Percentiles rank a stretch among this genome's conserved stretches.
Evolutionary conservation across 2,113 vertebrate genomes (phyloP).

Genomic region (Jaculus jaculus): DNA sequence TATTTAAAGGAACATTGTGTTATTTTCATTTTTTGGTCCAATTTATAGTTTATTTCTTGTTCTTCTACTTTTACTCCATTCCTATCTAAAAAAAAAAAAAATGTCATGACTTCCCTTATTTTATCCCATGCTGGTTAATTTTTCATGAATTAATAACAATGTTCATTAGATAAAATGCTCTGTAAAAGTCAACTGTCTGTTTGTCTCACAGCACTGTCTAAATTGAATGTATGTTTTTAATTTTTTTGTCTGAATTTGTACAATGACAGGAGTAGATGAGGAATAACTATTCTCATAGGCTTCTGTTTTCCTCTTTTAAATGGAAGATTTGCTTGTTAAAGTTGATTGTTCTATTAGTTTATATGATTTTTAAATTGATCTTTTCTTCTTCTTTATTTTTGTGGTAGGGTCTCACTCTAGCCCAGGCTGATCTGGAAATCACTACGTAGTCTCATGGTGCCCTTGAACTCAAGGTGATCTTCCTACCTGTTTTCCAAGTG

Average conservation of each 20-base stretch:
- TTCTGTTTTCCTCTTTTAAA: neutral
- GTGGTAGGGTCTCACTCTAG: too few relatives aligned
- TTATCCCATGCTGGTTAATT: neutral
- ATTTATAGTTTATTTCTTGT: neutral
- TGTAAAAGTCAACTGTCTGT: neutral
- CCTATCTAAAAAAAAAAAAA: neutral
- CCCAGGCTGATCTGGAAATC: too few relatives aligned
- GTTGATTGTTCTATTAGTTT: neutral
- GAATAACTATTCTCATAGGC: neutral
- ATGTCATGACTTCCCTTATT: neutral
- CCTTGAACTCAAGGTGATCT: too few relatives aligned
- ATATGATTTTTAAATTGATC: neutral
- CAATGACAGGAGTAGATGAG: neutral
- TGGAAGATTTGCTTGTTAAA: neutral
- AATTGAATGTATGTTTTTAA: neutral
- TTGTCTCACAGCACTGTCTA: neutral
- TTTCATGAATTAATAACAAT: neutral
- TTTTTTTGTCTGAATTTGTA: neutral
- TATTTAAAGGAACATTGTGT: neutral
- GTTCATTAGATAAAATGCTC: neutral
- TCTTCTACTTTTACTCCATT: too few relatives aligned
- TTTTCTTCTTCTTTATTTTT: too few relatives aligned
- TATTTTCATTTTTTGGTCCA: neutral
- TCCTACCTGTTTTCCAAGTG: too few relatives aligned
- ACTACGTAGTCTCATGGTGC: too few relatives aligned